phyloP scores from a whole-genome alignment of 2,797 vertebrate genomes.

The Pteronotus mesoamericanus region DNA sequence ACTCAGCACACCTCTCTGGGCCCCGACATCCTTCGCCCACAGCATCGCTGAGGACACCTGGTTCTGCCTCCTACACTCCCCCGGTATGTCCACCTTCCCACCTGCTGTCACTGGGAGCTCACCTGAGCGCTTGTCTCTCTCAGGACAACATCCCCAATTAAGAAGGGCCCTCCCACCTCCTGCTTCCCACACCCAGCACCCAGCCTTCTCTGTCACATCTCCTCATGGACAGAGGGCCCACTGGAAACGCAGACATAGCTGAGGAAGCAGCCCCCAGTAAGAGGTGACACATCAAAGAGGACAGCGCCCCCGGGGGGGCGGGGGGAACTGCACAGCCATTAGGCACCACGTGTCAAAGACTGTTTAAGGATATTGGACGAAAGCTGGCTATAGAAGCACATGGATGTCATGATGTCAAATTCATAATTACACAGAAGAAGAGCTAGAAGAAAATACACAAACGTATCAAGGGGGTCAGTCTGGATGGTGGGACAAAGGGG shows the following conservation, averaged over 20 bases:
- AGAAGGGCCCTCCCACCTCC: background rate
- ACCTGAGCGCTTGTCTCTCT: constrained; percentile 43
- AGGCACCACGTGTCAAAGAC: background rate
- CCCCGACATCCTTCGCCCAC: rapidly evolving
- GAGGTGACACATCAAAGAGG: background rate
- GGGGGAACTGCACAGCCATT: background rate
- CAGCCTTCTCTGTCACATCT: rapidly evolving
- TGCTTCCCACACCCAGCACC: background rate
- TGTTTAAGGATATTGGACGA: background rate
- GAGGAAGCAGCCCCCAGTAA: background rate
- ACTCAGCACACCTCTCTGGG: background rate
- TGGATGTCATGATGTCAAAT: background rate
- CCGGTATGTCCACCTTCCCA: background rate
- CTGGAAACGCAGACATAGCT: background rate
- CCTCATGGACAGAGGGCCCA: background rate
- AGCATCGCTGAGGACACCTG: background rate
- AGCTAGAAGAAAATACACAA: background rate
- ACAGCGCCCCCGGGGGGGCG: rapidly evolving
- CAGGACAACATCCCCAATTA: background rate
- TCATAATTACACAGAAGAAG: background rate
- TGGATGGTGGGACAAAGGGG: background rate
- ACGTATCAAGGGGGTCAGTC: background rate
- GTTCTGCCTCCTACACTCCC: background rate
- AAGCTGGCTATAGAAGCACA: background rate
- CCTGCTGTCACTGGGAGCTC: background rate